Evolutionary conservation across 2,888 invertebrate species (phyloP).

Genomic region (Timandra comae): DNA sequence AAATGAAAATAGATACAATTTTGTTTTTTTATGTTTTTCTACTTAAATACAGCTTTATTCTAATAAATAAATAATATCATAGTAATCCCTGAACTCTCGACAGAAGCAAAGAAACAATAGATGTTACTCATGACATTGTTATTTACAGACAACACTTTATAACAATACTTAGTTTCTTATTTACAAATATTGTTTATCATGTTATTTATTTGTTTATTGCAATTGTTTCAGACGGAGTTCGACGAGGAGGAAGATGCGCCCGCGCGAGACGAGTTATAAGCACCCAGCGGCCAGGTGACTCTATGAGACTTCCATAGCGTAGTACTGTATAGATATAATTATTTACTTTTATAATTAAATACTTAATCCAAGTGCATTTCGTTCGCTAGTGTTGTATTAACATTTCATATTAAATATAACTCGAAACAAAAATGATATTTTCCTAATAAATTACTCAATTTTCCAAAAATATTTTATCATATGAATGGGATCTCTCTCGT

Average conservation of each 20-base stretch:
- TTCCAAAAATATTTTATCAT: slow-evolving; percentile 17
- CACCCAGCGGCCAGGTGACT: slow-evolving; percentile 34
- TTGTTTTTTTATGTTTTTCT: too few species aligned
- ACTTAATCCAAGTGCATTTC: slow-evolving; percentile 55
- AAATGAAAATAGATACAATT: too few species aligned
- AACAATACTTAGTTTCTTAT: too few species aligned
- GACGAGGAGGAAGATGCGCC: slow-evolving; percentile 84
- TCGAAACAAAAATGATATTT: too few species aligned
- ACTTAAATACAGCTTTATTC: too few species aligned
- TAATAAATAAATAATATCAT: too few species aligned
- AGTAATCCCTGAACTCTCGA: too few species aligned
- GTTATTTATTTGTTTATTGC: too few species aligned
- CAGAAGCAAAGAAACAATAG: too few species aligned
- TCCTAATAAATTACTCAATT: slow-evolving; percentile 35
- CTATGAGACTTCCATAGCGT: slow-evolving; percentile 66
- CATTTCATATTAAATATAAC: slow-evolving; percentile 10
- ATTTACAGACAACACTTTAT: too few species aligned
- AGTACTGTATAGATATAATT: slow-evolving; percentile 66
- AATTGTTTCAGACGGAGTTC: slow-evolving; percentile 67
- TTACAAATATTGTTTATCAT: too few species aligned
- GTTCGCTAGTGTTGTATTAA: slow-evolving; percentile 48
- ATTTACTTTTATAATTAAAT: slow-evolving; percentile 53
- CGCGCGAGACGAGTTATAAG: slow-evolving; percentile 84
- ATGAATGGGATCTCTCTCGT: slow-evolving; percentile 27
- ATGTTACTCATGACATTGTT: too few species aligned